These are phyloP conservation scores for Drosophila funebris DNA, from an alignment of 1,140 invertebrate species.

Conservation along the genomic window DNA sequence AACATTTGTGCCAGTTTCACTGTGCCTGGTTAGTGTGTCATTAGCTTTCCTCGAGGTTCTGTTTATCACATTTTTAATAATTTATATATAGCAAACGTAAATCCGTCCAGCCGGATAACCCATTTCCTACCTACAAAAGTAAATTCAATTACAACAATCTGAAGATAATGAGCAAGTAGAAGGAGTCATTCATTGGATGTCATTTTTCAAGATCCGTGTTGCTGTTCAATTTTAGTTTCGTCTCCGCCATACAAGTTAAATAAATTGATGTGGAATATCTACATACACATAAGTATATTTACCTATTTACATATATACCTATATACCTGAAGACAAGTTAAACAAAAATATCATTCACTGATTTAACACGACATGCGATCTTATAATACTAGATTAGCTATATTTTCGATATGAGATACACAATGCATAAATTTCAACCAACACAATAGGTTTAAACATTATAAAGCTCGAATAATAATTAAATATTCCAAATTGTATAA, in stretches of 20 bases:
- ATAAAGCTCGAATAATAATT: no score
- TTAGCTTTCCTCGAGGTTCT: not conserved
- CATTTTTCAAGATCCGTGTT: not conserved
- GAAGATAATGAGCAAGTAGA: slow-evolving; percentile 33
- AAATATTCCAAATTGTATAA: no score
- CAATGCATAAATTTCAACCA: not conserved
- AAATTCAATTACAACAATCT: slow-evolving; percentile 58
- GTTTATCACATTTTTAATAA: not conserved
- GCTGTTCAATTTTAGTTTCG: not conserved
- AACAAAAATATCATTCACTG: not conserved
- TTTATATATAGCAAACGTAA: slow-evolving; percentile 45
- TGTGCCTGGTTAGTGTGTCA: slow-evolving; percentile 47
- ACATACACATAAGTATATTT: not conserved
- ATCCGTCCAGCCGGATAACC: not conserved
- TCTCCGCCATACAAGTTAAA: not conserved
- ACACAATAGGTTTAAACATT: not conserved
- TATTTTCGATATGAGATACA: not conserved
- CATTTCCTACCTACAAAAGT: slow-evolving; percentile 41
- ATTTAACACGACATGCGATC: no score
- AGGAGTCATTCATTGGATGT: not conserved
- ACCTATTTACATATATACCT: not conserved
- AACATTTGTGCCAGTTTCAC: slow-evolving; percentile 33
- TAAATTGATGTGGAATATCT: not conserved
- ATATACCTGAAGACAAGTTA: not conserved
- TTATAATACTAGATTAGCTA: not conserved